Evolutionary conservation across 1,140 invertebrate species (phyloP), one percentile per base, ranked within the genome.

Genomic region (Brachionus angularis): DNA sequence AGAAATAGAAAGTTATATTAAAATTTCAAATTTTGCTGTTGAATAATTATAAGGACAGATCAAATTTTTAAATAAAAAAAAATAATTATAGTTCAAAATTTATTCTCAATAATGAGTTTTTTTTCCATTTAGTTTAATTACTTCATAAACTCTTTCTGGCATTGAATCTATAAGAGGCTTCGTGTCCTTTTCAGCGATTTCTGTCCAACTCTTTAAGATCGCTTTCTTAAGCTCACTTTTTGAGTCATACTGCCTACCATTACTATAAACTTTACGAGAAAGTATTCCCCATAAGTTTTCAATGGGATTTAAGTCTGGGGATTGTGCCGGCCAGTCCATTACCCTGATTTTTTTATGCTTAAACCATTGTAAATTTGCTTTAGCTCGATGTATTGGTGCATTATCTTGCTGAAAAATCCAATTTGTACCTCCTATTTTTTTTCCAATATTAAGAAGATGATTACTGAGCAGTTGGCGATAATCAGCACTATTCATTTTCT

Each of bases 271-370:
- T 50, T 50, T 50, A 18, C 23, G 8, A 5, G 47, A 5, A 8
- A 50, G 47, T 50, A 49, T 47, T 42, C 25, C 64, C 64, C 47
- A 61, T 14, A 70, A 3, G 16, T 70, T 70, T 61, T 70, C 44
- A 3, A 70, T 70, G 16, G 64, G 44, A 8, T 70, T 70, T 2
- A 70, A 33, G 36, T 70, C 64, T 2, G 64, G 64, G 2, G 34
- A 47, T 12, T 21, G n/a, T 3, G 34, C 47, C 8, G 64, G 64
- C 42, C 47, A 53, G 2, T 12, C 10, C 25, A 70, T 55, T 1
- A 70, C 3, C 10, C 14, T 33, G 12, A 70, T 33, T 2, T 70
- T 61, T 1, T 53, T 33, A 8, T 70, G 27, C 31, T 33, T 34
- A 1, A 70, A 70, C 42, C 47, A 70, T 14, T 50, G 31, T n/a